Conservation (phyloP, 2,113 vertebrate species). For the Elgaria multicarinata region DNA sequence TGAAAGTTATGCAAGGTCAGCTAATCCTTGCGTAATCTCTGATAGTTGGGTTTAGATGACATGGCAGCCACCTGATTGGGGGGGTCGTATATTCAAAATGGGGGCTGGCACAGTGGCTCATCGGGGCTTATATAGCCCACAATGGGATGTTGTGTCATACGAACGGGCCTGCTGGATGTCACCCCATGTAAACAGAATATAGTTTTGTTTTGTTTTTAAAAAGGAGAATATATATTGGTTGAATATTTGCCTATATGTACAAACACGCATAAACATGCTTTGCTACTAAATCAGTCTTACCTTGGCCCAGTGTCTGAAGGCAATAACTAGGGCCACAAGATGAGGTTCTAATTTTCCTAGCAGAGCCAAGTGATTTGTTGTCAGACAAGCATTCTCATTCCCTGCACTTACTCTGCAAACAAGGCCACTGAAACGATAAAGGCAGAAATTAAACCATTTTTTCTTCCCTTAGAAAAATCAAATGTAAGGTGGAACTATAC, state of each 20-base stretch:
- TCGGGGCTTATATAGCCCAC: no score
- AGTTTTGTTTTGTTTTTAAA: not conserved
- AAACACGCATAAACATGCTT: not conserved
- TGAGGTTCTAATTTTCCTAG: conserved; percentile 80
- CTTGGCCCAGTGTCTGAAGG: conserved; percentile 90
- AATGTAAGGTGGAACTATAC: not conserved
- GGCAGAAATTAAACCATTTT: conserved; percentile 31
- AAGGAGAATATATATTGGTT: not conserved
- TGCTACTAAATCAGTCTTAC: conserved; percentile 68
- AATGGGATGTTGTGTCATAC: no score
- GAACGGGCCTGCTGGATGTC: no score
- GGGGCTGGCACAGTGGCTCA: no score
- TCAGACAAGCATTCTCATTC: conserved; percentile 91
- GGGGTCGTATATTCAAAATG: no score
- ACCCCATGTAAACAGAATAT: not conserved
- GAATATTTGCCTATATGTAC: not conserved
- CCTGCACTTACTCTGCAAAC: conserved; percentile 94
- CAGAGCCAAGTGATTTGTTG: conserved; percentile 84
- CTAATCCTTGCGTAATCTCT: no score
- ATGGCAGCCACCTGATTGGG: no score
- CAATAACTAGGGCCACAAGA: conserved; percentile 84
- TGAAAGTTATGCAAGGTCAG: no score
- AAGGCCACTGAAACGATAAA: conserved; percentile 82
- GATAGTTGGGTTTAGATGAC: no score
- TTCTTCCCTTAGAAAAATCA: not conserved